These are phyloP conservation scores for Sus cebifrons DNA, from an alignment of 2,797 vertebrate species.

Conservation along the genomic window DNA sequence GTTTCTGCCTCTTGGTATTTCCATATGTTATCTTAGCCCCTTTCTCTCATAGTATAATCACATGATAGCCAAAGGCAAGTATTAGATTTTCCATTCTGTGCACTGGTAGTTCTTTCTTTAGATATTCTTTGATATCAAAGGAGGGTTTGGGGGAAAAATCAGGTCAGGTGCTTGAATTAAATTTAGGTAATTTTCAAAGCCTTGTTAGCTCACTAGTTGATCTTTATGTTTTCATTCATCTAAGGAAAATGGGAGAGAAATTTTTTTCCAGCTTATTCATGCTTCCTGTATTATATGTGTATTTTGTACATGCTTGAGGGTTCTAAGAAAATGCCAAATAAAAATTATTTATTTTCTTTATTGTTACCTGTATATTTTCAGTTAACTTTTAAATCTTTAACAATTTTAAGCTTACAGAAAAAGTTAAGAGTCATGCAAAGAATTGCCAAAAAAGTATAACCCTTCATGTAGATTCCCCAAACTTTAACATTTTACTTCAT, in stretches of 20 bases:
- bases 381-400: slow-evolving; percentile 41
- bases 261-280: slow-evolving; percentile 33
- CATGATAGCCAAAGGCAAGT: neutral
- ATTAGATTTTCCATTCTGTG: slow-evolving; percentile 8
- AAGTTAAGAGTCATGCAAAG: slow-evolving; percentile 36
- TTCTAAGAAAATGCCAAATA: slow-evolving; percentile 69
- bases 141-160: neutral
- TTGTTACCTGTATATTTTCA: slow-evolving; percentile 33
- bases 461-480: neutral
- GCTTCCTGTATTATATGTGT: neutral
- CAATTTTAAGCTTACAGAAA: slow-evolving; percentile 38
- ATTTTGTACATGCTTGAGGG: slow-evolving; percentile 23
- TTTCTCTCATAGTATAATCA: neutral
- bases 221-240: slow-evolving; percentile 57
- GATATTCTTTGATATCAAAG: slow-evolving; percentile 66
- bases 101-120: slow-evolving; percentile 45
- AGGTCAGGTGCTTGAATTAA: slow-evolving; percentile 49
- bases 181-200: slow-evolving; percentile 63
- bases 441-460: neutral
- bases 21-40: neutral
- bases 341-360: slow-evolving; percentile 50
- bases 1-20: neutral
- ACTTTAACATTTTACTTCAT: slow-evolving; percentile 39
- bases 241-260: slow-evolving; percentile 31
- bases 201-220: slow-evolving; percentile 31